These are phyloP conservation scores for Argyresthia goedartella DNA, from an alignment of 2,888 invertebrate genomes.

Conservation along the genomic window DNA sequence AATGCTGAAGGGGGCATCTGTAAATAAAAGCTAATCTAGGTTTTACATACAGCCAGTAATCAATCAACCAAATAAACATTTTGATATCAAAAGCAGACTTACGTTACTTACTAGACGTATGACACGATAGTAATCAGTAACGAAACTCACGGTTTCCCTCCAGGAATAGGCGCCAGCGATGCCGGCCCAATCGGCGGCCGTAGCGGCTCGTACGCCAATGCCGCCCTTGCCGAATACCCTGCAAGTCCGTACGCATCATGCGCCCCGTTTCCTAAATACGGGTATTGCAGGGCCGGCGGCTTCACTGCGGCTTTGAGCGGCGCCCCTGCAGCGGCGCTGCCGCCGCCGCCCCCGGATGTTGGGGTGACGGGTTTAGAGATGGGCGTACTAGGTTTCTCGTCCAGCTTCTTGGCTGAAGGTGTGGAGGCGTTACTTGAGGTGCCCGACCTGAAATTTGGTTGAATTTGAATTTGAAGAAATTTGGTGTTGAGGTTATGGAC, in stretches of 20 bases:
- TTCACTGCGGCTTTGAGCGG: constrained; percentile 69
- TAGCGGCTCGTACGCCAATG: constrained; percentile 60
- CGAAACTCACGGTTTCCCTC: constrained; percentile 88
- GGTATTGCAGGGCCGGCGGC: constrained; percentile 75
- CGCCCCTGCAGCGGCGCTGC: constrained; percentile 70
- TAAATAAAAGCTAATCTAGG: too few species aligned
- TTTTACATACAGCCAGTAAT: too few species aligned
- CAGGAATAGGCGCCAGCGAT: constrained; percentile 79
- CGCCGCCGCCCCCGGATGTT: constrained; percentile 75
- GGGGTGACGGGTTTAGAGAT: constrained; percentile 93
- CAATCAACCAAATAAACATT: too few species aligned
- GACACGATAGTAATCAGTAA: neutral
- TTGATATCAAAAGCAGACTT: too few species aligned
- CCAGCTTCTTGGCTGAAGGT: constrained; percentile 87
- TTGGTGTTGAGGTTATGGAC: too few species aligned
- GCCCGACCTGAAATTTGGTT: constrained; percentile 73
- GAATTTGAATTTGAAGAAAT: neutral
- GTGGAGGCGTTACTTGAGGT: constrained; percentile 93
- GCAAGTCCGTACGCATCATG: constrained; percentile 63
- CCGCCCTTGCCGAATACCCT: constrained; percentile 62
- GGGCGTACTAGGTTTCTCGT: constrained; percentile 91
- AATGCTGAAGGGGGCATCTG: too few species aligned
- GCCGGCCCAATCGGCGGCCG: constrained; percentile 64
- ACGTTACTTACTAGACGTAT: too few species aligned
- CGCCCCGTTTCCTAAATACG: constrained; percentile 68